Evolutionary conservation across 2,113 vertebrate genomes (phyloP), one percentile per base, ranked within the genome.

Genomic region (Muscicapa adusta): DNA sequence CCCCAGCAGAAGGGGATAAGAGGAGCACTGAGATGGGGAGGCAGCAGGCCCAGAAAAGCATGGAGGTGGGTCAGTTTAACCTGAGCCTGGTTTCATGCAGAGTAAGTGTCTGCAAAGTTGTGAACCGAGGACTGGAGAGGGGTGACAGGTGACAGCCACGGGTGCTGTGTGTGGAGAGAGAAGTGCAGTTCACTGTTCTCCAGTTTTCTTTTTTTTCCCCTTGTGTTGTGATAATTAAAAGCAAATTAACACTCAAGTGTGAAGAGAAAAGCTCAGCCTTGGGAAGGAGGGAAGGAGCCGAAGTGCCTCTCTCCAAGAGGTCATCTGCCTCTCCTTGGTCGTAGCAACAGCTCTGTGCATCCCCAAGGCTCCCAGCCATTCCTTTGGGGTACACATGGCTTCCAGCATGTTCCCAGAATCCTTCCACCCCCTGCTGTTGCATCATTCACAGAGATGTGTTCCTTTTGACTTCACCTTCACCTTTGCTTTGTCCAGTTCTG

Each of bases 111-210:
- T 65, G 18, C 75, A 83, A 23, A 65, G 67, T 1, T 3, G 2
- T 0, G 0, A 88, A 51, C 7, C 1, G 2, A 10, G 62, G 38
- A 54, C 25, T 4, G 3, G 34, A 33, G 53, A 78, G 9, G 48
- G 15, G 42, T 53, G 28, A 29, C 6, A 36, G 38, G 29, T 38
- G 33, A 54, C 10, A 50, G 38, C 38, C 25, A 6, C 4, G 7
- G 29, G 9, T 67, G 57, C 20, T 62, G 26, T 9, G 28, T 36
- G 50, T 62, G 38, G 63, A 86, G 50, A 70, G 42, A 42, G 60
- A 76, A 84, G 19, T 1, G 0, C 8, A 22, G 63, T 33, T 73
- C 42, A 14, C 45, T 80, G 80, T 72, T 68, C 47, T 85, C 33
- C 36, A 48, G 48, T 28, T 51, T 48, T 33, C 38, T 71, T 54